A percentile compares a stretch with the other conserved stretches of the same genome.
Conservation (phyloP, 2,113 vertebrate species). For the Xiphophorus couchianus region DNA sequence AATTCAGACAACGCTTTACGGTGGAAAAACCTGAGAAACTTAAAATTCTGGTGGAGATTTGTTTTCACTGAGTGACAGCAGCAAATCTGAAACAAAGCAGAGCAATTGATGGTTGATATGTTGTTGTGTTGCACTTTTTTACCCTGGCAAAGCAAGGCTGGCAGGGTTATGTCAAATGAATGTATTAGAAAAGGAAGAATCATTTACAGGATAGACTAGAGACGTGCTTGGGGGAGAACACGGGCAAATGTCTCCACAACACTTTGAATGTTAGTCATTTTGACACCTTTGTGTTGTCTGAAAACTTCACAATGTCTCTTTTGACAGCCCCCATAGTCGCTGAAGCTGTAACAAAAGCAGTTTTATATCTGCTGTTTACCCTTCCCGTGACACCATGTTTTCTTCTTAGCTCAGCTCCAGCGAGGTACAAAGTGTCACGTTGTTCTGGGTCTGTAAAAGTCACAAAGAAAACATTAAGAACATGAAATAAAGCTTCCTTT, state of each 20-base stretch:
- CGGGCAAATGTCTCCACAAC: constrained; percentile 54
- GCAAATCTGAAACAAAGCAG: constrained; percentile 23
- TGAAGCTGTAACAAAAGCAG: constrained; percentile 29
- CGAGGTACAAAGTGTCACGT: not conserved
- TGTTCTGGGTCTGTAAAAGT: constrained; percentile 12
- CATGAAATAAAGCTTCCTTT: not conserved
- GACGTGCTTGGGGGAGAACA: constrained; percentile 38
- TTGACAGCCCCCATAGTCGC: constrained; percentile 44
- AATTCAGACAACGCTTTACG: not conserved
- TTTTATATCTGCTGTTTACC: constrained; percentile 45
- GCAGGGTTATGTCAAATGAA: constrained; percentile 62
- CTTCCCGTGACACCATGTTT: constrained; percentile 32
- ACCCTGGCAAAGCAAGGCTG: constrained; percentile 48
- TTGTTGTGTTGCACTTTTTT: constrained; percentile 65
- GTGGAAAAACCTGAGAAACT: constrained; percentile 2
- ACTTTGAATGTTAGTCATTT: constrained; percentile 60
- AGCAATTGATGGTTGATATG: constrained; percentile 48
- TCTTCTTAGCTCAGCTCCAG: constrained; percentile 13
- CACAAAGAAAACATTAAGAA: constrained; percentile 2
- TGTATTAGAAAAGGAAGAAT: constrained; percentile 59
- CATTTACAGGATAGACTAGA: constrained; percentile 40
- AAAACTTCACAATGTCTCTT: constrained; percentile 38
- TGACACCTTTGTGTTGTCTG: constrained; percentile 53
- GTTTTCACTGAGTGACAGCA: constrained; percentile 23
- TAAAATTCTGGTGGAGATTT: constrained; percentile 7